Percentiles rank a stretch among this genome's conserved stretches.
Conservation (phyloP, 2,888 invertebrate genomes). For the Isotomurus palustris region DNA sequence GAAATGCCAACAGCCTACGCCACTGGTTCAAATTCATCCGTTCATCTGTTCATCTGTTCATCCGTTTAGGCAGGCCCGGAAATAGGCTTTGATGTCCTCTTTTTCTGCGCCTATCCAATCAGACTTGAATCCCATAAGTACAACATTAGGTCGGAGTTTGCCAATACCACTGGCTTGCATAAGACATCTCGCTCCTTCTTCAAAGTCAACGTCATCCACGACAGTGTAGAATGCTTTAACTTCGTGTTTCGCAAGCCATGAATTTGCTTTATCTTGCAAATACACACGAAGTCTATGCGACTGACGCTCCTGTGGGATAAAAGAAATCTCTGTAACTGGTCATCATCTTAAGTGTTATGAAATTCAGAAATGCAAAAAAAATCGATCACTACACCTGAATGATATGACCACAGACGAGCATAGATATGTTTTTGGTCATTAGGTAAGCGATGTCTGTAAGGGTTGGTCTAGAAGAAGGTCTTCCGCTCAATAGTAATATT, state of each 20-base stretch:
- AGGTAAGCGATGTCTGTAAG: slow-evolving; percentile 87
- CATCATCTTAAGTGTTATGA: background rate
- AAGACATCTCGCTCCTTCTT: slow-evolving; percentile 49
- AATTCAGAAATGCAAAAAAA: background rate
- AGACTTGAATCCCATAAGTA: slow-evolving; percentile 57
- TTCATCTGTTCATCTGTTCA: too few relatives aligned
- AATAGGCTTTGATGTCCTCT: slow-evolving; percentile 54
- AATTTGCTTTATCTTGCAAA: slow-evolving; percentile 48
- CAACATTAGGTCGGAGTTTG: slow-evolving; percentile 57
- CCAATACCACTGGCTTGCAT: slow-evolving; percentile 57
- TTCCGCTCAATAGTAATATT: slow-evolving; percentile 80
- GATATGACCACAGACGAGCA: slow-evolving; percentile 91
- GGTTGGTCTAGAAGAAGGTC: slow-evolving; percentile 80
- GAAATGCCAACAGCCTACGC: too few relatives aligned
- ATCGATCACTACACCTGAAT: slow-evolving; percentile 70
- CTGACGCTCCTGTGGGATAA: slow-evolving; percentile 39
- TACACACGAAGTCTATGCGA: slow-evolving; percentile 43
- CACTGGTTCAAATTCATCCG: too few relatives aligned
- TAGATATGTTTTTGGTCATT: slow-evolving; percentile 84
- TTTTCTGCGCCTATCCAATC: slow-evolving; percentile 54
- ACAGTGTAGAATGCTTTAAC: slow-evolving; percentile 56
- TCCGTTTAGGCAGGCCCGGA: too few relatives aligned
- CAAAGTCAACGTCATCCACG: slow-evolving; percentile 47
- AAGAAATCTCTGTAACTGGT: background rate
- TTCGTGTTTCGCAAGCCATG: slow-evolving; percentile 54